Conservation (phyloP, 2,113 vertebrate genomes). For the Connochaetes taurinus region DNA sequence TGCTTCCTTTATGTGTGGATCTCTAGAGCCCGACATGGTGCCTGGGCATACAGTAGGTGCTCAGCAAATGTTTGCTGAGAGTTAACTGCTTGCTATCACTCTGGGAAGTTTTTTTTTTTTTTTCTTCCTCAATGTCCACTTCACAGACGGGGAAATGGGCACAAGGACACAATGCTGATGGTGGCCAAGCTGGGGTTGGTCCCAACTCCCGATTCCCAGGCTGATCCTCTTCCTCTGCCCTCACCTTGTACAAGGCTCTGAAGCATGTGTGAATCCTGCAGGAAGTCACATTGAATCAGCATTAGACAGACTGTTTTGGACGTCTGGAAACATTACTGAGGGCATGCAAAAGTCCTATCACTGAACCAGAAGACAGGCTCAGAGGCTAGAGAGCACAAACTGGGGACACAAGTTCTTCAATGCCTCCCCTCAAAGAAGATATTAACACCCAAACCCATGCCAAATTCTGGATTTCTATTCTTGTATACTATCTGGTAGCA, state of each 20-base stretch:
- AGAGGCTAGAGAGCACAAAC: neutral
- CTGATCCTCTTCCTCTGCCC: neutral
- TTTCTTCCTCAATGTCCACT: neutral
- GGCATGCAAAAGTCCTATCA: neutral
- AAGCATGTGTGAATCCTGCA: neutral
- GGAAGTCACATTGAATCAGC: neutral
- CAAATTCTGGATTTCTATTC: neutral
- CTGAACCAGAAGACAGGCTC: neutral
- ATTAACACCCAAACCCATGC: neutral
- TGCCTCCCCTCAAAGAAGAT: neutral
- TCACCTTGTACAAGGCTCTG: neutral
- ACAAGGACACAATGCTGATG: neutral
- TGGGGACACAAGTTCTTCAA: neutral
- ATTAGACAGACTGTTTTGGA: neutral
- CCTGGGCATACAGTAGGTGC: neutral
- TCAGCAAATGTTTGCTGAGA: neutral
- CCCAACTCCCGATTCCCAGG: neutral
- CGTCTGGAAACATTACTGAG: neutral
- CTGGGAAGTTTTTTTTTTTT: neutral
- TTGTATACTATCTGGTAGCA: neutral
- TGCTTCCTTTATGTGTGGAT: neutral
- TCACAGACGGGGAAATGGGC: neutral
- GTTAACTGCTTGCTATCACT: neutral
- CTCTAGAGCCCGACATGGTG: neutral
- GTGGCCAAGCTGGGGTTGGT: neutral